Evolutionary conservation across 2,113 vertebrate genomes (phyloP), one percentile per base, ranked within the genome.

Genomic region (Vireo altiloquus): DNA sequence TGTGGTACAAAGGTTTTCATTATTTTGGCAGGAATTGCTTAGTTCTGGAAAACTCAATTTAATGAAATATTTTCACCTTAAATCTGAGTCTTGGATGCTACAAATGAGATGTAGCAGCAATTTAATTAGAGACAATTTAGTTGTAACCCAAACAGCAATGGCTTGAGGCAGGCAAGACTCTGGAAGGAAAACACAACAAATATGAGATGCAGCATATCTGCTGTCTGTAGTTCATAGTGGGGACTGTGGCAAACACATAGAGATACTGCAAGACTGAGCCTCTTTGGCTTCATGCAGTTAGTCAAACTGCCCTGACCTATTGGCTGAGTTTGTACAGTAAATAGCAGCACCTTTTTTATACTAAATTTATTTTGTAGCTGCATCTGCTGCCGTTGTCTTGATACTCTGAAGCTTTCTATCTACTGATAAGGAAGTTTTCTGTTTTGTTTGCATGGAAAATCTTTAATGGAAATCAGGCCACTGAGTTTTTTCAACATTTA

Each of bases 121-220:
- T 86, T 72, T 64, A 75, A 39, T 86, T 61, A 35, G 71, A 33
- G 16, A n/a, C 6, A 66, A 18, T 65, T 81, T 54, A 25, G 5
- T 59, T 14, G 15, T 65, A 71, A 81, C 10, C 13, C 35, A 44
- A 76, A 42, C 4, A 70, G 15, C 40, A 65, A 22, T n/a, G 76
- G 21, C 56, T 79, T 9, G 17, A 82, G 24, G 6, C 1, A 0
- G 20, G 7, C 30, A 50, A 39, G 37, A 12, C 47, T 50, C 22
- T 64, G 22, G 39, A 53, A 69, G 63, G 54, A 82, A 70, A 92
- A 42, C 21, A 60, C 33, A 78, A 11, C 21, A 52, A 42, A 47
- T 50, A 13, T 3, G 20, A 57, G 54, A 8, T 44, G 21, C 19
- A 65, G 7, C 2, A 0, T 25, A 10, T 46, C 18, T n/a, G n/a